Percentiles rank a stretch among this genome's conserved stretches.
These are phyloP conservation scores for Smittia sp. DNA, from an alignment of 2,888 invertebrate genomes.

Conservation along the genomic window DNA sequence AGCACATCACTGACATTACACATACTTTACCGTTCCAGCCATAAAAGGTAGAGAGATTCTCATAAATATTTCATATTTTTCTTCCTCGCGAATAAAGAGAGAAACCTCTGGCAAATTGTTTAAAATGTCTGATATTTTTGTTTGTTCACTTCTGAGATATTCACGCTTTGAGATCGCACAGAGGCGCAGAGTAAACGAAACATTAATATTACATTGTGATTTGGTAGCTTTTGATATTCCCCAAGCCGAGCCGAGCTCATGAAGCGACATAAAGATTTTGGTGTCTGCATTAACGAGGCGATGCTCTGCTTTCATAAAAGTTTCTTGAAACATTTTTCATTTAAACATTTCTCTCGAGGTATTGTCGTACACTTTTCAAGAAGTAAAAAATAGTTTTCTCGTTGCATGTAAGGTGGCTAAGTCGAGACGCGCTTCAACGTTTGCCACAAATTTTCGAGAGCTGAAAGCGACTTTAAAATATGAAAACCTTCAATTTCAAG, in stretches of 20 bases:
- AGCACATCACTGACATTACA: conserved; percentile 36
- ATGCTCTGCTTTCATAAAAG: not conserved
- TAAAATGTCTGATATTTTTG: conserved; percentile 33
- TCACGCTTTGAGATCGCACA: not conserved
- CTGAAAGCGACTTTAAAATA: not conserved
- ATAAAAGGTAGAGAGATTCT: conserved; percentile 22
- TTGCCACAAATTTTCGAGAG: too few relatives aligned
- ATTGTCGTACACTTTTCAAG: too few relatives aligned
- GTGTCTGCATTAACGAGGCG: too few relatives aligned
- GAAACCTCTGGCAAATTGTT: conserved; percentile 18
- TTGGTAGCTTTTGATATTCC: not conserved
- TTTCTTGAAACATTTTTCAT: not conserved
- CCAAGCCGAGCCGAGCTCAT: not conserved
- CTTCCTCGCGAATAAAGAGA: not conserved
- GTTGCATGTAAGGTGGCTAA: too few relatives aligned
- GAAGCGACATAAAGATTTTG: not conserved
- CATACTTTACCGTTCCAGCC: conserved; percentile 29
- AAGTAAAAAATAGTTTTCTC: too few relatives aligned
- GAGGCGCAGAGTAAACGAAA: not conserved
- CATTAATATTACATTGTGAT: not conserved
- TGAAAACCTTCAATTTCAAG: not conserved
- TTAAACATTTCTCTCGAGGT: not conserved
- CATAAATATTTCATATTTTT: conserved; percentile 33
- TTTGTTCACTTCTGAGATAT: conserved; percentile 7
- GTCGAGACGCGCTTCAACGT: too few relatives aligned